phyloP scores from a whole-genome alignment of 2,113 vertebrate species.

The Dicerorhinus sumatrensis region DNA sequence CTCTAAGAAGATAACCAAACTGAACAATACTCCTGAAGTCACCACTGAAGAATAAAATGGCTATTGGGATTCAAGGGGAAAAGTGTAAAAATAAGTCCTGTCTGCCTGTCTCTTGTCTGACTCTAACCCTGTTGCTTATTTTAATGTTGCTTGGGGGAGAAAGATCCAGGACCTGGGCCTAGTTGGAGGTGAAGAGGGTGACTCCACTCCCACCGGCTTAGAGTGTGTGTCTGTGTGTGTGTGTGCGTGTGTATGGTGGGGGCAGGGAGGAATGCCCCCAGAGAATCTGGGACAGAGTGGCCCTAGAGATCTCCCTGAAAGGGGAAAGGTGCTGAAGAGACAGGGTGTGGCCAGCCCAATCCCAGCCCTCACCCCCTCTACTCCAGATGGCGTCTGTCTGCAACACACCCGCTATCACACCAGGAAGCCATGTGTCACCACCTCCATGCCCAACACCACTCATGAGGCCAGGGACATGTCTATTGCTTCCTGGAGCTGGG shows the following conservation, averaged over 20 bases:
- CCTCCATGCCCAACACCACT: slow-evolving; percentile 71
- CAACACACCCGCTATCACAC: slow-evolving; percentile 71
- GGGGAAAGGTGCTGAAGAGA: slow-evolving; percentile 55
- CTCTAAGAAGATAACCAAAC: background rate
- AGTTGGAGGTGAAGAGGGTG: background rate
- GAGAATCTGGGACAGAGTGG: background rate
- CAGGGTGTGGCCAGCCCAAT: background rate
- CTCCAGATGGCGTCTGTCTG: slow-evolving; percentile 74
- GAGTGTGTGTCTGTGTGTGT: background rate
- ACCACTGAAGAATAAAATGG: background rate
- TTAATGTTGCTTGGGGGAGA: background rate
- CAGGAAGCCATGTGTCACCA: slow-evolving; percentile 80
- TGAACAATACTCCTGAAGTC: background rate
- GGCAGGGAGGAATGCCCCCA: background rate
- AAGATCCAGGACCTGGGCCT: background rate
- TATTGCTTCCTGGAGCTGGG: slow-evolving; percentile 79
- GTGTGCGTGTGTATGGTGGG: background rate
- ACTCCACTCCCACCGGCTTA: background rate
- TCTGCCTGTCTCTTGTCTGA: background rate
- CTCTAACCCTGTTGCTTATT: background rate
- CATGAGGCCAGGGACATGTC: slow-evolving; percentile 47
- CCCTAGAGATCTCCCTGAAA: background rate
- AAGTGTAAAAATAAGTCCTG: background rate
- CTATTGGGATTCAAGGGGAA: background rate
- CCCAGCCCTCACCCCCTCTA: background rate